phyloP scores from a whole-genome alignment of 2,113 vertebrate species.

The Phyllostomus discolor region DNA sequence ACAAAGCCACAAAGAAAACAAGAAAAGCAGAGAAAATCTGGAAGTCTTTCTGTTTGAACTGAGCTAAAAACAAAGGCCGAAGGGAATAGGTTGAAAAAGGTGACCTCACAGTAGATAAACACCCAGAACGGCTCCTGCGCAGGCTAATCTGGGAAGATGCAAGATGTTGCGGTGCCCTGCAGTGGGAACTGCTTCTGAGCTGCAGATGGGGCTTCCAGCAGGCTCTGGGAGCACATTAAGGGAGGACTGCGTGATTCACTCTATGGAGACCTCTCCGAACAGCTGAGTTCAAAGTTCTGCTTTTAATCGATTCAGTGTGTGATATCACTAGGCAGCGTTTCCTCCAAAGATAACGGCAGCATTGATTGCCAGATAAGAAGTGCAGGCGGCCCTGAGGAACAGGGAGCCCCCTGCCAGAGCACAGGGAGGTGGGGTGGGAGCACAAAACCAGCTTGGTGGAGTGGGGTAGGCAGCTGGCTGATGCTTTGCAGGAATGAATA shows the following conservation, averaged over 20 bases:
- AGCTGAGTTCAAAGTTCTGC: slow-evolving; percentile 57
- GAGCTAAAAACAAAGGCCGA: not conserved
- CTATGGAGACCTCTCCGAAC: slow-evolving; percentile 34
- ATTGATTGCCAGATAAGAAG: slow-evolving; percentile 61
- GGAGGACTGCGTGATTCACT: slow-evolving; percentile 26
- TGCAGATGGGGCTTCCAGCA: not conserved
- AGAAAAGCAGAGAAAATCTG: not conserved
- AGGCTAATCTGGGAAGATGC: not conserved
- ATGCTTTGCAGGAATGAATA: not conserved
- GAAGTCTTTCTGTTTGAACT: not conserved
- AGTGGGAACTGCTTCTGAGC: not conserved
- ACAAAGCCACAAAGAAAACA: not conserved
- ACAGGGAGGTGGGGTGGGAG: not conserved
- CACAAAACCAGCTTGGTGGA: not conserved
- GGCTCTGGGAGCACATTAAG: not conserved
- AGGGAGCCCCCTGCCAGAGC: not conserved
- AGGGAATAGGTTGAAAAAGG: not conserved
- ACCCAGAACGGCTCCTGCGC: not conserved
- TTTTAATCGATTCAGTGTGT: slow-evolving; percentile 65
- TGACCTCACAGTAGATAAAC: not conserved
- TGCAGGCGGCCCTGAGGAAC: not conserved
- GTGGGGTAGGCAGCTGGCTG: not conserved
- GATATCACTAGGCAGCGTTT: slow-evolving; percentile 55
- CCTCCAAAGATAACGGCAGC: slow-evolving; percentile 62
- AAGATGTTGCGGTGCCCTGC: not conserved